Conservation (phyloP, 2,888 invertebrate species). For the Stenurella melanura region DNA sequence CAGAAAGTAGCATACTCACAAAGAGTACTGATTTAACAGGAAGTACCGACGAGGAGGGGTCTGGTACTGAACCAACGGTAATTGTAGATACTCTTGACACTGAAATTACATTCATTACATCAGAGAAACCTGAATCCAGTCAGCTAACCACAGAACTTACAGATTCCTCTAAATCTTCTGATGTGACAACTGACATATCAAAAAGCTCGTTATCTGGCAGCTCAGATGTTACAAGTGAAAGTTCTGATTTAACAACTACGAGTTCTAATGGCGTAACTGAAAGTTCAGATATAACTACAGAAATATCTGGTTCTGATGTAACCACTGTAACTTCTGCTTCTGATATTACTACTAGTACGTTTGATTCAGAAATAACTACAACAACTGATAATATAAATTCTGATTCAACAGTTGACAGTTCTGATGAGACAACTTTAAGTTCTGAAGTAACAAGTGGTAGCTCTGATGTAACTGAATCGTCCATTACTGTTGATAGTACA, state of each 20-base stretch:
- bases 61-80: conserved; percentile 53
- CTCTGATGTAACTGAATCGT: neutral
- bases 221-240: conserved; percentile 23
- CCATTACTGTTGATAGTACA: conserved; percentile 11
- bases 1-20: conserved; percentile 39
- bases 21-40: conserved; percentile 22
- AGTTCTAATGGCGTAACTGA: conserved; percentile 37
- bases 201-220: conserved; percentile 21
- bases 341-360: neutral
- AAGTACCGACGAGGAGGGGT: conserved; percentile 56
- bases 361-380: neutral
- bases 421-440: conserved; percentile 1
- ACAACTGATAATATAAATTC: neutral
- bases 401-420: conserved; percentile 14
- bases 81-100: conserved; percentile 44
- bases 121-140: conserved; percentile 1
- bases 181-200: conserved; percentile 37
- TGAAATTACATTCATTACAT: conserved; percentile 52
- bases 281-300: conserved; percentile 34
- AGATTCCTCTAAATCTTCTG: conserved; percentile 35
- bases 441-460: conserved; percentile 9
- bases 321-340: conserved; percentile 6
- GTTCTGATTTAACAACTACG: conserved; percentile 42
- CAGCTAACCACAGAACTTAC: conserved; percentile 35
- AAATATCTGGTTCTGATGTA: conserved; percentile 26